A percentile compares a stretch with the other conserved stretches of the same genome.
phyloP scores from a whole-genome alignment of 2,797 vertebrate genomes.

The Typhlichthys subterraneus region DNA sequence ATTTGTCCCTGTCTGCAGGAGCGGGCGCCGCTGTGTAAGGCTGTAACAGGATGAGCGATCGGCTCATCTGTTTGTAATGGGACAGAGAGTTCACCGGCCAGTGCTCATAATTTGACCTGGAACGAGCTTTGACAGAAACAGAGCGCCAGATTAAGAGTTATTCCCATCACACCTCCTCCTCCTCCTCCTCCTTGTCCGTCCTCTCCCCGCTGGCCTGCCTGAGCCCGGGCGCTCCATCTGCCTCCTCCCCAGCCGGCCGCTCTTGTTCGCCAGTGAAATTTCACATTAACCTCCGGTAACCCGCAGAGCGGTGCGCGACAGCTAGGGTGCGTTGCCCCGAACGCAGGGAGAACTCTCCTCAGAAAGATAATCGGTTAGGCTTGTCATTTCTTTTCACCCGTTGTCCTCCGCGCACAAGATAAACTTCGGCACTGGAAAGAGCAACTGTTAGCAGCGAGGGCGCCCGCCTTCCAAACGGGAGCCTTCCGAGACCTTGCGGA shows the following conservation, averaged over 20 bases:
- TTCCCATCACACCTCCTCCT: constrained; percentile 60
- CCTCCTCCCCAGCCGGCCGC: constrained; percentile 29
- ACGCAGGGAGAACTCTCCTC: constrained; percentile 39
- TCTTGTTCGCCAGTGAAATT: constrained; percentile 68
- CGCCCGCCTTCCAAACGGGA: constrained; percentile 32
- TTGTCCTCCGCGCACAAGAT: constrained; percentile 46
- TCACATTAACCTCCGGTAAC: constrained; percentile 72
- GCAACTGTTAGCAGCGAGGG: constrained; percentile 63
- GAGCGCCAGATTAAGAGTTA: constrained; percentile 75
- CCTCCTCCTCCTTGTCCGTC: constrained; percentile 16
- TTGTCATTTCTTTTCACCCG: constrained; percentile 57
- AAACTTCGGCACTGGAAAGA: constrained; percentile 59
- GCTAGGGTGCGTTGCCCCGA: constrained; percentile 62
- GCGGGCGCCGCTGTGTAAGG: constrained; percentile 53
- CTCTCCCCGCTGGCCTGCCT: constrained; percentile 31
- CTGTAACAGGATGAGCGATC: constrained; percentile 73
- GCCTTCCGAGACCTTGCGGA: constrained; percentile 55
- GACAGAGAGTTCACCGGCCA: constrained; percentile 66
- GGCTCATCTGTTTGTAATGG: constrained; percentile 76
- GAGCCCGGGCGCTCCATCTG: constrained; percentile 28
- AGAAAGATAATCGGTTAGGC: constrained; percentile 66
- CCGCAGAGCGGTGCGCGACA: constrained; percentile 34
- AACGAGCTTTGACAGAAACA: constrained; percentile 80
- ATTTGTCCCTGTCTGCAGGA: constrained; percentile 69
- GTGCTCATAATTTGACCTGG: constrained; percentile 78